Percentiles rank a stretch among this genome's conserved stretches.
Conservation (phyloP, 2,888 invertebrate genomes). For the Argyresthia albistria region DNA sequence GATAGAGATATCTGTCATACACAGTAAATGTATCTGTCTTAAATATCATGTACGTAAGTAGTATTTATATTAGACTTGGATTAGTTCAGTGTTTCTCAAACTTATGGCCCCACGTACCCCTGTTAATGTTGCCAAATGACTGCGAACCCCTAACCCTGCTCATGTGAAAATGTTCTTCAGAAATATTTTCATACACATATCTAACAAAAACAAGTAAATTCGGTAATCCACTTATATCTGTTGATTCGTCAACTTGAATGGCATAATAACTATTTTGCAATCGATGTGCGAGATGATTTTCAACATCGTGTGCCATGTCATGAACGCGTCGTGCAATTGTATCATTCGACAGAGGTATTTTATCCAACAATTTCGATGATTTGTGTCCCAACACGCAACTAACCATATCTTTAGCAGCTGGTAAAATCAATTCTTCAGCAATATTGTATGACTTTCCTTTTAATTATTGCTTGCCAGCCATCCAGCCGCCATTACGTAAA, state of each 20-base stretch:
- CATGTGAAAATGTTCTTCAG: not conserved
- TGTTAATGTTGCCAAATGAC: constrained; percentile 4
- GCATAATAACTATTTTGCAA: not conserved
- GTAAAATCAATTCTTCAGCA: too few relatives aligned
- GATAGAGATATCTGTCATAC: too few relatives aligned
- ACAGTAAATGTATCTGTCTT: too few relatives aligned
- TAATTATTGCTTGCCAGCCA: too few relatives aligned
- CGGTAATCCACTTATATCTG: constrained; percentile 3
- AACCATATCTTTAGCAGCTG: too few relatives aligned
- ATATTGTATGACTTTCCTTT: too few relatives aligned
- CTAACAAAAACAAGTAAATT: constrained; percentile 4
- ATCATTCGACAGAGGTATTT: constrained; percentile 1
- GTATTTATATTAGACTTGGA: too few relatives aligned
- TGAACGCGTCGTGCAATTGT: constrained; percentile 2
- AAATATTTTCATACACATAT: not conserved
- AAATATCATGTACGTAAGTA: too few relatives aligned
- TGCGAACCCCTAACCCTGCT: not conserved
- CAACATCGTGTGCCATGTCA: constrained; percentile 4
- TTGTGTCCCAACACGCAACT: not conserved
- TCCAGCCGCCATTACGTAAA: not conserved
- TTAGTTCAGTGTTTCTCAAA: constrained; percentile 6
- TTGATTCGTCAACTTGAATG: not conserved
- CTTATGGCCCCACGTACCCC: constrained; percentile 1
- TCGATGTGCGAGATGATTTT: constrained; percentile 3
- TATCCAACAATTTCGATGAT: not conserved